Percentiles rank a stretch among this genome's conserved stretches.
phyloP scores from a whole-genome alignment of 2,888 invertebrate genomes.

The Drosophila barbarae region DNA sequence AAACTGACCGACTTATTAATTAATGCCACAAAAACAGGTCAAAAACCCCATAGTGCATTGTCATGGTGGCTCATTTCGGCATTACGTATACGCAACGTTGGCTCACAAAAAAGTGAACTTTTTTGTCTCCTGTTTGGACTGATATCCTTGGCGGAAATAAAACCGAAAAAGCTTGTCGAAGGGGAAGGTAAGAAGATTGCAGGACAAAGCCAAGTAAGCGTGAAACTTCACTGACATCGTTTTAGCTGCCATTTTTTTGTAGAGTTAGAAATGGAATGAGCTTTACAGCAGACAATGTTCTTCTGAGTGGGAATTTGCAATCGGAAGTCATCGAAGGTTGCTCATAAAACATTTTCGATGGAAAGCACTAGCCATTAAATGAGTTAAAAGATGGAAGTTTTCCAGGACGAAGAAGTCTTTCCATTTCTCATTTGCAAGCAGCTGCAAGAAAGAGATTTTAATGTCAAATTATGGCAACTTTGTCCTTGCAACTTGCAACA shows the following conservation, averaged over 20 bases:
- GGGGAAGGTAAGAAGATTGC: constrained; percentile 7
- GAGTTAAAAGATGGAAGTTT: constrained; percentile 17
- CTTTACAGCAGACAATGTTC: constrained; percentile 20
- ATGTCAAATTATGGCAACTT: constrained; percentile 46
- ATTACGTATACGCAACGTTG: constrained; percentile 57
- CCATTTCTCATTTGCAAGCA: constrained; percentile 12
- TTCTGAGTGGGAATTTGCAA: constrained; percentile 26
- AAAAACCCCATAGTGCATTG: no score
- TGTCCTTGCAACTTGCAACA: constrained; percentile 36
- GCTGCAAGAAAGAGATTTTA: constrained; percentile 36
- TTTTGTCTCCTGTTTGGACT: constrained; percentile 28
- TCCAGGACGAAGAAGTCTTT: background rate
- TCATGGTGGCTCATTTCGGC: constrained; percentile 42
- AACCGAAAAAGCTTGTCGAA: background rate
- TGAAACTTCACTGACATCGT: constrained; percentile 44
- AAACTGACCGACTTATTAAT: no score
- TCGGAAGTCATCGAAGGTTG: constrained; percentile 23
- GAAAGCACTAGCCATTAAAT: constrained; percentile 13
- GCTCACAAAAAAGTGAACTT: constrained; percentile 22
- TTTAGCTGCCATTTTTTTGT: constrained; percentile 3
- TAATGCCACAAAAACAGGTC: no score
- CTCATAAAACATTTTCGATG: constrained; percentile 37
- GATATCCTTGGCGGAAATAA: constrained; percentile 25
- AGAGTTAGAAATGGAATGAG: background rate
- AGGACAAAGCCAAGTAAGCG: constrained; percentile 43